A percentile compares a stretch with the other conserved stretches of the same genome.
Evolutionary conservation across 1,140 invertebrate species (phyloP).

Genomic region (Samia ricini): DNA sequence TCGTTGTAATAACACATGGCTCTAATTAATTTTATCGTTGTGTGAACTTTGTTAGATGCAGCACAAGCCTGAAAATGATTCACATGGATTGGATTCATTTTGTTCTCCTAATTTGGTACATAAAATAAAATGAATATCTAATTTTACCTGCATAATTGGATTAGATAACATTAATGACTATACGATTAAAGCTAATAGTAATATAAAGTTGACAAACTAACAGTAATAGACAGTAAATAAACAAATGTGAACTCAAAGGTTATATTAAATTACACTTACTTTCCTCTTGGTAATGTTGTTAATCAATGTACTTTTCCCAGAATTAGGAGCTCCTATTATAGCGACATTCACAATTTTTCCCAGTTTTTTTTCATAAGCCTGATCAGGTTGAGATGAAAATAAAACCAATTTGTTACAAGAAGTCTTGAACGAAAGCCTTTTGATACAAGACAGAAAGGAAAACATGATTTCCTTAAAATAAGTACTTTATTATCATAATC

Average conservation of each 20-base stretch:
- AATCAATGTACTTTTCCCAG: conserved; percentile 96
- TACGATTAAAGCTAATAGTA: too few species aligned
- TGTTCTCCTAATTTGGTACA: not conserved
- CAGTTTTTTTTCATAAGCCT: conserved; percentile 32
- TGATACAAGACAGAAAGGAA: not conserved
- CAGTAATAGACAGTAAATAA: not conserved
- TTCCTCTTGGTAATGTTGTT: conserved; percentile 90
- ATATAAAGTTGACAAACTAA: not conserved
- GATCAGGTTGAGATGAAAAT: conserved; percentile 55
- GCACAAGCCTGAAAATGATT: conserved; percentile 85
- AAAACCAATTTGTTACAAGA: conserved; percentile 16
- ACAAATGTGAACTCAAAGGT: conserved; percentile 18
- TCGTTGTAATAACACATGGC: conserved; percentile 85
- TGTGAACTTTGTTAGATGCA: conserved; percentile 93
- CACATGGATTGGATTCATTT: not conserved
- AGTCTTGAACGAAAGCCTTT: not conserved
- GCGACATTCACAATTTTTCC: conserved; percentile 87
- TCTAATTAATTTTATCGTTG: conserved; percentile 86
- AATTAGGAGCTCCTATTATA: conserved; percentile 94
- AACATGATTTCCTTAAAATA: not conserved
- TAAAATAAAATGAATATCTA: not conserved
- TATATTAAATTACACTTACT: conserved; percentile 76
- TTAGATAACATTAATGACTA: too few species aligned
- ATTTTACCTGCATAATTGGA: not conserved
- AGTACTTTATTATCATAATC: too few species aligned